Evolutionary conservation across 2,797 vertebrate genomes (phyloP).

Genomic region (Melopsittacus undulatus): DNA sequence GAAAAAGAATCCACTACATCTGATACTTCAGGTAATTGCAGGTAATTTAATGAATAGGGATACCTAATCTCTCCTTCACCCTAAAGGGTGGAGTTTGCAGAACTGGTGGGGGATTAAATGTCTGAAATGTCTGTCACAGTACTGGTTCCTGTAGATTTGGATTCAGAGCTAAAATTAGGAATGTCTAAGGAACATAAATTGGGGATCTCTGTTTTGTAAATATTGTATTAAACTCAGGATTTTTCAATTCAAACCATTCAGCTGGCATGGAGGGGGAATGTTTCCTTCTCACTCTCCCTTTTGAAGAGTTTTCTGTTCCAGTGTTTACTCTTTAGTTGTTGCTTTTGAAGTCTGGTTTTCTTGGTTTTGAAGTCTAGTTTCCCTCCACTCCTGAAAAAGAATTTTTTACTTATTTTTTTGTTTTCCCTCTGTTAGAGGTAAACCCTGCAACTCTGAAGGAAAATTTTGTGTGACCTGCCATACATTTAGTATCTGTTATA

Average conservation of each 20-base stretch:
- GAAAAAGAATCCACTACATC: background rate
- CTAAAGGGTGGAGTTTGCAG: background rate
- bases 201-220: background rate
- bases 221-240: background rate
- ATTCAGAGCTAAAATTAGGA: background rate
- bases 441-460: background rate
- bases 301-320: background rate
- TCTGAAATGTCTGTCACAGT: background rate
- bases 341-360: background rate
- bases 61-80: background rate
- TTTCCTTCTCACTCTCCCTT: background rate
- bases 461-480: background rate
- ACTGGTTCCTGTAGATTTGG: background rate
- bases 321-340: background rate
- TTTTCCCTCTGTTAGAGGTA: background rate
- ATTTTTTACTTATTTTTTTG: background rate
- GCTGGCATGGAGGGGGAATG: background rate
- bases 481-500: background rate
- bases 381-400: background rate
- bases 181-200: background rate
- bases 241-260: background rate
- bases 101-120: background rate
- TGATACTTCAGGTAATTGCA: background rate
- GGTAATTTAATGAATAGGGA: background rate
- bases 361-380: background rate